phyloP scores from a whole-genome alignment of 35 echinoderm and acorn worm genomes.

The Nesometra sesokonis region DNA sequence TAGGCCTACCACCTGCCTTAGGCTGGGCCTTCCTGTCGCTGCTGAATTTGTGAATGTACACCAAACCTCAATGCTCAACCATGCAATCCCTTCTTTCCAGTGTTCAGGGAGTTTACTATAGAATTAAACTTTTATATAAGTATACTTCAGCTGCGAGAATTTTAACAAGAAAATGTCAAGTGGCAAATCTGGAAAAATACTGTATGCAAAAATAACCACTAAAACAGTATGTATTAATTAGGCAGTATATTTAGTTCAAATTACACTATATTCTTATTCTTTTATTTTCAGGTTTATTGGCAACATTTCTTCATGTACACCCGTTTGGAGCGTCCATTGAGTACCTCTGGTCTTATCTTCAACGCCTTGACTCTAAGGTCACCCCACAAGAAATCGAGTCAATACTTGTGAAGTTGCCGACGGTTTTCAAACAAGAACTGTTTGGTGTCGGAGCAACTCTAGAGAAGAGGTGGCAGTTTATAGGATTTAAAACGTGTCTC shows the following conservation, averaged over 20 bases:
- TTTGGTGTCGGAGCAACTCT: conserved; percentile 87
- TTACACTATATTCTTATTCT: not conserved
- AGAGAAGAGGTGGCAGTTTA: conserved; percentile 88
- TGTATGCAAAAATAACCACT: too few species aligned
- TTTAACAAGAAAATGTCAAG: too few species aligned
- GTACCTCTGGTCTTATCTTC: conserved; percentile 91
- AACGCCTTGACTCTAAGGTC: conserved; percentile 43
- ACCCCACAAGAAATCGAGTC: conserved; percentile 61
- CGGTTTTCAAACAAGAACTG: conserved; percentile 75
- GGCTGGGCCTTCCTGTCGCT: too few species aligned
- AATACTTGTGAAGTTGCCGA: conserved; percentile 49
- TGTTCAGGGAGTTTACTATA: too few species aligned
- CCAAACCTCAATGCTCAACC: too few species aligned
- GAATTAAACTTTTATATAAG: too few species aligned
- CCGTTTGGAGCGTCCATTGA: conserved; percentile 96
- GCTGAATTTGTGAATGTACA: too few species aligned
- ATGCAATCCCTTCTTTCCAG: too few species aligned
- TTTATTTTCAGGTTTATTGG: conserved; percentile 49
- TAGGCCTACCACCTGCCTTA: too few species aligned
- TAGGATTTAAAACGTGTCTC: conserved; percentile 37
- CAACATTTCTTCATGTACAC: conserved; percentile 90
- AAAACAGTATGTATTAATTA: too few species aligned
- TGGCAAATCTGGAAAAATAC: too few species aligned
- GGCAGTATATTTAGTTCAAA: not conserved
- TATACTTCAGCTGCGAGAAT: too few species aligned